Base-by-base conservation (phyloP, 1,140 invertebrate species). In the Papilio dardanus region DNA sequence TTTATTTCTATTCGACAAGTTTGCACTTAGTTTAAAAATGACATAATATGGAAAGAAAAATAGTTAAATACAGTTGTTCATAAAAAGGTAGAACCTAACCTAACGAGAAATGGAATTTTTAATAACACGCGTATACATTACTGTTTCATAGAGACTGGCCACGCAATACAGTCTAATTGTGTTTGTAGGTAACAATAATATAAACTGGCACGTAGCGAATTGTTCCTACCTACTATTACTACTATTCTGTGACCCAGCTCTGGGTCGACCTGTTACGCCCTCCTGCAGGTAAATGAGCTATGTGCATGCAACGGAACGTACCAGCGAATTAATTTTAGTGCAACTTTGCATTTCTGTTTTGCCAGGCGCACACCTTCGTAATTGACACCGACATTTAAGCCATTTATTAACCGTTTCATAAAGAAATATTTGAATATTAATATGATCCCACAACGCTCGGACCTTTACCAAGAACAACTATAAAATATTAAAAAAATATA, bases 201-300 rank as follows among this genome's bases (percentile, higher is more conserved):
- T 50, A 50, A 31, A 46, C 28, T 71, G 30, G 69, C 69, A 50
- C 69, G 24, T 50, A 50, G 37, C 69, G 30, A 71, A 71, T 71
- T 69, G 67, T 69, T 37, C 67, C 67, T 69, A 66, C 62, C 28
- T 66, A 31, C 62, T 33, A 33, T 7, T 35, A 12, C 74, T 58
- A 76, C 46, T 58, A 74, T 62, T 67, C 74, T 76, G 50, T 87
- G 86, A 85, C 85, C 82, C 84, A 79, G 77, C 79, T 85, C 78
- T 76, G 78, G 81, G 82, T 84, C 83, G 83, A 86, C 87, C 82
- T 87, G 83, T 87, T 89, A 89, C 84, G 83, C 83, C 86, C 85
- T 83, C 71, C 78, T 74, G 75, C 74, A 77, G 76, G 75, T 79
- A 79, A 88, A 89, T 82, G 83, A 89, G 84, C 81, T 50, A 71